Base-by-base conservation (phyloP, 1,140 invertebrate genomes). In the Cylas formicarius region DNA sequence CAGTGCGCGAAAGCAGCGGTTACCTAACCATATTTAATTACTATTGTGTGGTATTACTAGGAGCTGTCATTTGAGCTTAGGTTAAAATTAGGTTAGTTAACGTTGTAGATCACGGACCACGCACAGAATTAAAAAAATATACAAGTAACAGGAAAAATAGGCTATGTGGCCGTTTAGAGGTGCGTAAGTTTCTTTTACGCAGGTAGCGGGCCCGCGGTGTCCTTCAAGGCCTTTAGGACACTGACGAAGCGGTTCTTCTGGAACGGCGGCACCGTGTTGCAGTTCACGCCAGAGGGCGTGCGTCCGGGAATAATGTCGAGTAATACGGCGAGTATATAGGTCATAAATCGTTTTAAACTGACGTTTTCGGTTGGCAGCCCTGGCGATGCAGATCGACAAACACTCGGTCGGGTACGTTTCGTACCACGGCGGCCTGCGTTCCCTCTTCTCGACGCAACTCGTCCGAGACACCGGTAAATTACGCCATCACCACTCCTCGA, bases 341-440 rank as follows among this genome's bases (percentile, higher is more conserved):
- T 27, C 8, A 2, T n/a, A 8, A 28, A 13, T 40, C 22, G 34
- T 48, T 44, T 38, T 14, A 34, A 18, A 34, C 10, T 37, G 31
- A 18, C 18, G 31, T 49, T 49, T 37, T 52, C 47, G 69, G 9
- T 60, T 72, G 67, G 53, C 63, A 86, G 87, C 86, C 11, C 62
- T 93, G 50, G 86, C 82, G 10, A 80, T 84, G 60, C 87, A 92
- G 61, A 67, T 96, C 44, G 85, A 90, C 58, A 82, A 82, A 47
- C 78, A 89, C 60, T 84, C 86, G 0, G 78, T 90, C 24, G 90
- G 90, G 18, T 90, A 91, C 57, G 65, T 95, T 7, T 88, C 86
- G 0, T 91, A 87, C 58, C 81, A 86, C 62, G 76, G 76, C 1
- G 84, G 84, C 4, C 66, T 72, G 2, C 74, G 81, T 24, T 83